Percentiles rank a stretch among this genome's conserved stretches.
phyloP scores from a whole-genome alignment of 2,888 invertebrate genomes.

The Drosophila formosana region DNA sequence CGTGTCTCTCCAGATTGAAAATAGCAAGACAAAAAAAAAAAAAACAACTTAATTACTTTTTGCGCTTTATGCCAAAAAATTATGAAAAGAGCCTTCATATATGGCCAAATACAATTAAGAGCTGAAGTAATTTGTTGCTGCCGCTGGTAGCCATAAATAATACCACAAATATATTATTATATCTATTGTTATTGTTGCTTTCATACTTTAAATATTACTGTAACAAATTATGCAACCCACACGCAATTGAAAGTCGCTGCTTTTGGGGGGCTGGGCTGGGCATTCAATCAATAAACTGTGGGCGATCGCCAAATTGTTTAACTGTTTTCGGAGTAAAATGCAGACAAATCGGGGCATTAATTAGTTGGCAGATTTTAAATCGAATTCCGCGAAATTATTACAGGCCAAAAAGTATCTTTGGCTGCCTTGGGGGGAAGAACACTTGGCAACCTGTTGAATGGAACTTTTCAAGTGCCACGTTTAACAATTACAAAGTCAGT shows the following conservation, averaged over 20 bases:
- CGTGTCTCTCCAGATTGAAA: constrained; percentile 38
- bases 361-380: constrained; percentile 8
- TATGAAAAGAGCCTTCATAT: constrained; percentile 58
- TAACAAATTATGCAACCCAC: constrained; percentile 72
- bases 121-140: constrained; percentile 64
- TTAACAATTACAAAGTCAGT: constrained; percentile 29
- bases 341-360: constrained; percentile 34
- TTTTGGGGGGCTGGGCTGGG: constrained; percentile 35
- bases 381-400: constrained; percentile 1
- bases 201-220: constrained; percentile 23
- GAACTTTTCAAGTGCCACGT: constrained; percentile 45
- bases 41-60: constrained; percentile 58
- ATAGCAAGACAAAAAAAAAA: constrained; percentile 10
- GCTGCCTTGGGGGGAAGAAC: constrained; percentile 17
- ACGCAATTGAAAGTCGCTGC: constrained; percentile 46
- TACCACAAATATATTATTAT: constrained; percentile 38
- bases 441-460: constrained; percentile 43
- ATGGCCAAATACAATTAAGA: constrained; percentile 62
- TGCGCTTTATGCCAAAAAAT: constrained; percentile 42
- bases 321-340: constrained; percentile 44
- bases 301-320: constrained; percentile 35
- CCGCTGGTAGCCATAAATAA: constrained; percentile 64
- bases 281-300: constrained; percentile 30
- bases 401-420: neutral
- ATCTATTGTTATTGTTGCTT: constrained; percentile 14